A percentile compares a stretch with the other conserved stretches of the same genome.
Conservation (phyloP, 2,888 invertebrate species). For the Drosophila paranaensis region DNA sequence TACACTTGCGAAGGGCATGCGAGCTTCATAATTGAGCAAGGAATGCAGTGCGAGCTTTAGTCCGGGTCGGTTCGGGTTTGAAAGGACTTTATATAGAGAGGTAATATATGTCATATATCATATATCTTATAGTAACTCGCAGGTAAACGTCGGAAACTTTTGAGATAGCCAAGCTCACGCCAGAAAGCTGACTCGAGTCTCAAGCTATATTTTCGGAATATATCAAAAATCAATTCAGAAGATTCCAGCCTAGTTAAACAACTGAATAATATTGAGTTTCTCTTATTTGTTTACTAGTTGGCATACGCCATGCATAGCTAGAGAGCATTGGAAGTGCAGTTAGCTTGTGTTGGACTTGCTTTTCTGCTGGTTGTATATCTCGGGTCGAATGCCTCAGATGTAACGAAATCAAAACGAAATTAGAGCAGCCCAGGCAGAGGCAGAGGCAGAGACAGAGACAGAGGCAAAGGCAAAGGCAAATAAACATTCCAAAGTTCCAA, state of each 20-base stretch:
- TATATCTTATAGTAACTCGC: too few species aligned
- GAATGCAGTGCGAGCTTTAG: neutral
- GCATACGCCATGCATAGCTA: neutral
- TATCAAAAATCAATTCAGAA: neutral
- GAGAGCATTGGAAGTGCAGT: conserved; percentile 12
- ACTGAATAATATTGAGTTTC: neutral
- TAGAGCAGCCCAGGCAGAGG: conserved; percentile 40
- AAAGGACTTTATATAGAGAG: neutral
- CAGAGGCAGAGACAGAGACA: conserved; percentile 17
- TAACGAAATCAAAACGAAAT: conserved; percentile 59
- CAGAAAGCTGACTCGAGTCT: neutral
- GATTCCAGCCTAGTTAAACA: neutral
- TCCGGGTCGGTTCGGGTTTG: neutral
- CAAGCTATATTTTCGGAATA: too few species aligned
- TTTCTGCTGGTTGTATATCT: conserved; percentile 8
- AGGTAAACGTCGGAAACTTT: too few species aligned
- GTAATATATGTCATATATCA: neutral
- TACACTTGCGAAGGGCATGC: conserved; percentile 4
- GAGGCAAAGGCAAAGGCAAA: conserved; percentile 35
- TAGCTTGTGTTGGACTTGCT: neutral
- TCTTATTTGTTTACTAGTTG: neutral
- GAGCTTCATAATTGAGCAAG: neutral
- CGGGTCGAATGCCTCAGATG: conserved; percentile 10
- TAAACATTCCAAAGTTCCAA: conserved; percentile 64
- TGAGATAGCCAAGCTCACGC: neutral